Evolutionary conservation across 2,888 invertebrate genomes (phyloP), one percentile per base, ranked within the genome.

Genomic region (Thalpophila matura): DNA sequence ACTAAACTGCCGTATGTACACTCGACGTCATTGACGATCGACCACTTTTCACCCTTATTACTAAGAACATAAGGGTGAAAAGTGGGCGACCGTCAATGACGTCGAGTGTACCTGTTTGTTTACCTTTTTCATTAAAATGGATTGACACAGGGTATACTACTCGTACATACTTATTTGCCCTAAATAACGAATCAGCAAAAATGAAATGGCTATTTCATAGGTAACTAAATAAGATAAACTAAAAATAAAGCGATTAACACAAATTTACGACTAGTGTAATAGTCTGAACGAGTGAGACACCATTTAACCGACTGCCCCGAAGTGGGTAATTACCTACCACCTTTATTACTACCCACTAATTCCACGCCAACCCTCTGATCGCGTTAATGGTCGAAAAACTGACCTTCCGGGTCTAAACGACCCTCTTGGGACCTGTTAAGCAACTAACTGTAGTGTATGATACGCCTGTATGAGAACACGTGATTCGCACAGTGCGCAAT

Each of bases 371-470:
- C 91, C 91, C 91, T 87, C 89, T 89, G 91, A 90, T 89, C 87
- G 88, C 87, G 88, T 88, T 94, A 95, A 94, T 92, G 92, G 87
- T 79, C 92, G 91, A 94, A 93, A 93, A 94, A 95, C 93, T 94
- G 94, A 92, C 94, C 94, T 91, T 86, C 88, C 85, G 88, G 87
- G 87, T 79, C 86, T 53, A 84, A 91, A 93, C 86, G 86, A 89
- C 87, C 86, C 92, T 79, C 88, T 18, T 27, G 93, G 89, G 94
- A 86, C 84, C 88, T 87, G 85, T 94, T 92, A 89, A 88, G 85
- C 83, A 86, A 83, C 83, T 83, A 85, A 88, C 89, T 86, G 86
- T 87, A 84, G 80, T 81, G 78, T 79, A 74, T 79, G 71, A 79
- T 77, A 77, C 64, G 60, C 64, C 55, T 74, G 68, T 67, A 76